These are phyloP conservation scores for Amblyjoppa fuscipennis DNA, from an alignment of 2,888 invertebrate genomes.

Conservation along the genomic window DNA sequence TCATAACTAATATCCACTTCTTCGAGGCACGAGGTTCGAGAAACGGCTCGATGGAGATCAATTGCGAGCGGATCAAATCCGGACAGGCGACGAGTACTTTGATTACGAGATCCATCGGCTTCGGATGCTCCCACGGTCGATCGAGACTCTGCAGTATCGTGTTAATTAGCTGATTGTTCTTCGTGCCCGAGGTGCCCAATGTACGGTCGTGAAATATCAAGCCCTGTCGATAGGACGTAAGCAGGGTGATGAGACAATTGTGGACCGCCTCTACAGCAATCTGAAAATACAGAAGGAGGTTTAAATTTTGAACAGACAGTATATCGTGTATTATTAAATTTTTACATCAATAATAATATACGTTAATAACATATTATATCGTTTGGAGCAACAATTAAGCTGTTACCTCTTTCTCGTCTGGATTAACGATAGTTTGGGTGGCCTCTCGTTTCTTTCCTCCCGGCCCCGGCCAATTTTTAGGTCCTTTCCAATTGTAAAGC, in stretches of 20 bases:
- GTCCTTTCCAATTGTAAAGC: conserved; percentile 92
- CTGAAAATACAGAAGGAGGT: conserved; percentile 68
- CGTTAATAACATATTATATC: background rate
- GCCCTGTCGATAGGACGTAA: conserved; percentile 92
- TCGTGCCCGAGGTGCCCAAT: conserved; percentile 87
- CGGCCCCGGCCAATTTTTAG: conserved; percentile 84
- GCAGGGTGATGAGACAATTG: conserved; percentile 90
- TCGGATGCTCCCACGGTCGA: conserved; percentile 90
- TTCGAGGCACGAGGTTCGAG: conserved; percentile 86
- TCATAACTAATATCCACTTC: conserved; percentile 81
- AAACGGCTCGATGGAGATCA: conserved; percentile 87
- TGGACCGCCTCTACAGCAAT: conserved; percentile 88
- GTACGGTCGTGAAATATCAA: conserved; percentile 91
- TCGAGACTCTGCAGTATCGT: conserved; percentile 89
- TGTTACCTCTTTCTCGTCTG: conserved; percentile 84
- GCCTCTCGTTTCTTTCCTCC: conserved; percentile 84
- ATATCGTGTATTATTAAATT: background rate
- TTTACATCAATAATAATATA: too few species aligned
- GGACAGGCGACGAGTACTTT: conserved; percentile 90
- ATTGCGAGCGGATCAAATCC: conserved; percentile 89
- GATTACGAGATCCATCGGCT: conserved; percentile 88
- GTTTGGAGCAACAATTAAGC: background rate
- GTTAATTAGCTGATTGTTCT: conserved; percentile 88
- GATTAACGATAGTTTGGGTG: conserved; percentile 75
- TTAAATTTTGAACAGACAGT: background rate